A percentile compares a stretch with the other conserved stretches of the same genome.
Evolutionary conservation across 2,113 vertebrate species (phyloP).

Genomic region (Lasiurus cinereus): DNA sequence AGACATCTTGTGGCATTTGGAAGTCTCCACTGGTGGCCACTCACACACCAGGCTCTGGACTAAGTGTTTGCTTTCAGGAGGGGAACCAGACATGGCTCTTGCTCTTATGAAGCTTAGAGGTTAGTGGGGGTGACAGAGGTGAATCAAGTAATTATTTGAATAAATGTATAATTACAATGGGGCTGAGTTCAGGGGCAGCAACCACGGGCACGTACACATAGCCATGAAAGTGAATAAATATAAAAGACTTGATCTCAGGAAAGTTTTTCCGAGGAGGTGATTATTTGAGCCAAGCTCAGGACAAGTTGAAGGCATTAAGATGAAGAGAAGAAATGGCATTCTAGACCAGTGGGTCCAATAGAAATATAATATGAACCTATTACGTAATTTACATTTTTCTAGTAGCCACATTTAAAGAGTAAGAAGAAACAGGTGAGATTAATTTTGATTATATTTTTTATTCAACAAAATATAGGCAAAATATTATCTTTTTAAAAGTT

Average conservation of each 20-base stretch:
- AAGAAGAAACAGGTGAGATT: constrained; percentile 17
- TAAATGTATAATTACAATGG: background rate
- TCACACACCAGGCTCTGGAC: background rate
- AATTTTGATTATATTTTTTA: background rate
- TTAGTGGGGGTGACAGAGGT: background rate
- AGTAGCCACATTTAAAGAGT: background rate
- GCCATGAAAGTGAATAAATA: background rate
- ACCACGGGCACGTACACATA: background rate
- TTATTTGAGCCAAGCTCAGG: constrained; percentile 9
- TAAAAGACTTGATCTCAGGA: background rate
- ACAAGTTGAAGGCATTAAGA: background rate
- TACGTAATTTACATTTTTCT: background rate
- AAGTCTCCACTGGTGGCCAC: background rate
- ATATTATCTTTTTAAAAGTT: constrained; percentile 54
- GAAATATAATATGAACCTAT: background rate
- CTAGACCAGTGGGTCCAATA: background rate
- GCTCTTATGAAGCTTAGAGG: background rate
- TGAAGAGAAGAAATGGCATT: background rate
- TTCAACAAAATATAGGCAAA: constrained; percentile 35
- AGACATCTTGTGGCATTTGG: background rate
- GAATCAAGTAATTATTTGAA: background rate
- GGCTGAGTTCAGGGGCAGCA: background rate
- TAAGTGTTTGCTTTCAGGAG: background rate
- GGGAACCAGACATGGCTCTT: background rate
- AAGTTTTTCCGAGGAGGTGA: background rate